Conservation (phyloP, 2,797 vertebrate species). For the Artibeus lituratus region DNA sequence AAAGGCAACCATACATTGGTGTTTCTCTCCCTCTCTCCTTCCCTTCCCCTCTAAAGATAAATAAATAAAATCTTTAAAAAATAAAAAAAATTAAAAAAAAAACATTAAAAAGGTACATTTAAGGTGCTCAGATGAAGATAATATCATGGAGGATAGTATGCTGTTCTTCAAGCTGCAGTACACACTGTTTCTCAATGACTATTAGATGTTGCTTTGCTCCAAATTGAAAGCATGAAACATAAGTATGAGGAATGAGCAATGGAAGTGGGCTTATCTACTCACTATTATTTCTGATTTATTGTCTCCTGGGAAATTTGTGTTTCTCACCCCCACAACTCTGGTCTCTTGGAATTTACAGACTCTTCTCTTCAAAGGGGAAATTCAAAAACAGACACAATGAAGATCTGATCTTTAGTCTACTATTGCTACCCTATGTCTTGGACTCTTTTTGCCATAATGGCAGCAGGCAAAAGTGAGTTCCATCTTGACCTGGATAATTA, state of each 20-base stretch:
- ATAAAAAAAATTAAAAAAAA: no score
- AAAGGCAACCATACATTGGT: no score
- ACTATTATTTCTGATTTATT: background rate
- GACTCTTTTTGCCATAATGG: background rate
- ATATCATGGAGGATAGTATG: background rate
- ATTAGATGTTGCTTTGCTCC: background rate
- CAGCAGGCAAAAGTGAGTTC: background rate
- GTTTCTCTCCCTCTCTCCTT: no score
- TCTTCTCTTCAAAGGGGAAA: background rate
- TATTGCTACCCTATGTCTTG: background rate
- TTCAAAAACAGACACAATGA: background rate
- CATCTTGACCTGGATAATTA: background rate
- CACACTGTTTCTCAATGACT: background rate
- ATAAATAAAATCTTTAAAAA: no score
- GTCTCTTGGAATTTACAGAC: background rate
- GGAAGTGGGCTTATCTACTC: background rate
- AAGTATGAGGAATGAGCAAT: background rate
- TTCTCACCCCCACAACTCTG: background rate
- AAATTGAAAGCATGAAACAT: background rate
- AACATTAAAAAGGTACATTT: background rate
- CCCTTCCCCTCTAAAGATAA: no score
- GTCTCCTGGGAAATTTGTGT: background rate
- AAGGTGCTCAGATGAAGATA: background rate
- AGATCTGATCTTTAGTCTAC: background rate
- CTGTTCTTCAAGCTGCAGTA: background rate